Evolutionary conservation across 2,888 invertebrate genomes (phyloP), one percentile per base, ranked within the genome.

Genomic region (Unio pictorum): DNA sequence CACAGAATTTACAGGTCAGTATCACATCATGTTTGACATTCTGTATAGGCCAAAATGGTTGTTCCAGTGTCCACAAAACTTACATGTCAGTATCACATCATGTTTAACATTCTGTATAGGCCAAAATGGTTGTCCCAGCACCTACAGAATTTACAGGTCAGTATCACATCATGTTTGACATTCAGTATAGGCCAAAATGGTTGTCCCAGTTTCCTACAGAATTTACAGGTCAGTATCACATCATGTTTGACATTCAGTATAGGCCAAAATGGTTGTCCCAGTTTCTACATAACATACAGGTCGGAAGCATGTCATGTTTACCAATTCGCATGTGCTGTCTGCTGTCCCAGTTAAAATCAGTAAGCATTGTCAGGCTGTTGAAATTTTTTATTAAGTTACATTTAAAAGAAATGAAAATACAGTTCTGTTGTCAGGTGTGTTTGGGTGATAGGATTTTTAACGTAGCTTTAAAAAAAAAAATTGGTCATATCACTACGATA

Each of bases 241-340:
- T 34, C 34, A 34, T 34, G 34, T 34, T 34, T 34, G 98, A 97
- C 92, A 96, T 99, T 88, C 94, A 95, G 90, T 96, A 97, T 91
- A 98, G 99, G 97, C 92, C 99, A 87, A 96, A 97, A 89, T 93
- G 99, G 72, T 92, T 99, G 86, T 97, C 98, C 91, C 34, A 34
- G 7, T 34, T 4, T 34, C 5, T 6, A 34, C 34, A 34, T 4
- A 34, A 34, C 3, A 3, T 28, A 28, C 28, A 28, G 28, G 28
- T 28, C 28, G 1, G 28, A 3, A 28, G 28, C n/a, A 59, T 7
- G 34, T 34, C 34, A 34, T 34, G 34, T 34, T 34, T 34, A 98
- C 97, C 92, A 96, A 99, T 88, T 94, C 95, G 90, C 96, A 97
- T 91, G 98, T 99, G 97, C 92, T 99, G 97, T 89, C 93, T 99